These are phyloP conservation scores for Acipenser oxyrinchus DNA, from an alignment of 2,797 vertebrate species.

Conservation along the genomic window DNA sequence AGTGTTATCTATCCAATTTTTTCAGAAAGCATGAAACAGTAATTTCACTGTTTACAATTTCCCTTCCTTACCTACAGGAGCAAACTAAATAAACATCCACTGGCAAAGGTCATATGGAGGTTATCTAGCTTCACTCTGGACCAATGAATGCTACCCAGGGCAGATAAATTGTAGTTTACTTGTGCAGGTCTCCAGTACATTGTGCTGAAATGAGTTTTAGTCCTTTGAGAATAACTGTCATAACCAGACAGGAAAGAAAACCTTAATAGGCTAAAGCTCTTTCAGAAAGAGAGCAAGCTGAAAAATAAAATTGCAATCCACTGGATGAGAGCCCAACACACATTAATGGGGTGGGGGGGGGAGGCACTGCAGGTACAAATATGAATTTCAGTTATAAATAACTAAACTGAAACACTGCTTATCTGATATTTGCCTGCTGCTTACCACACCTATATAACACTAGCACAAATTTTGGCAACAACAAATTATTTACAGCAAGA, in stretches of 20 bases:
- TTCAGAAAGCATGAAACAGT: neutral
- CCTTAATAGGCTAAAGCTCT: slow-evolving; percentile 41
- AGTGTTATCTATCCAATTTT: neutral
- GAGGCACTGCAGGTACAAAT: neutral
- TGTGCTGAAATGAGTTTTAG: slow-evolving; percentile 64
- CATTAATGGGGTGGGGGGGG: slow-evolving; percentile 14
- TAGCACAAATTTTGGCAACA: no score
- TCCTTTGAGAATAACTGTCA: slow-evolving; percentile 70
- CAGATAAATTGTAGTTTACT: slow-evolving; percentile 59
- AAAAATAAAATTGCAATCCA: slow-evolving; percentile 20
- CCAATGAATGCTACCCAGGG: slow-evolving; percentile 36
- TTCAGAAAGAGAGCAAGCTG: slow-evolving; percentile 37
- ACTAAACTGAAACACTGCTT: slow-evolving; percentile 24
- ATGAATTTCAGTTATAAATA: slow-evolving; percentile 31
- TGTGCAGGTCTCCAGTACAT: slow-evolving; percentile 50
- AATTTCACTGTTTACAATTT: neutral
- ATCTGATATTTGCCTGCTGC: slow-evolving; percentile 31
- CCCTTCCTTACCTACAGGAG: slow-evolving; percentile 5
- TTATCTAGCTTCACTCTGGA: slow-evolving; percentile 46
- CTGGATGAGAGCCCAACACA: slow-evolving; percentile 24
- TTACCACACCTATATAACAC: neutral
- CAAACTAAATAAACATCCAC: slow-evolving; percentile 48
- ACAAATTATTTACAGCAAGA: no score
- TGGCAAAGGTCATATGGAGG: slow-evolving; percentile 65
- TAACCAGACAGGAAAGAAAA: slow-evolving; percentile 43